These are phyloP conservation scores for Oncopodura yosiiana DNA, from an alignment of 1,140 invertebrate species.

Conservation along the genomic window DNA sequence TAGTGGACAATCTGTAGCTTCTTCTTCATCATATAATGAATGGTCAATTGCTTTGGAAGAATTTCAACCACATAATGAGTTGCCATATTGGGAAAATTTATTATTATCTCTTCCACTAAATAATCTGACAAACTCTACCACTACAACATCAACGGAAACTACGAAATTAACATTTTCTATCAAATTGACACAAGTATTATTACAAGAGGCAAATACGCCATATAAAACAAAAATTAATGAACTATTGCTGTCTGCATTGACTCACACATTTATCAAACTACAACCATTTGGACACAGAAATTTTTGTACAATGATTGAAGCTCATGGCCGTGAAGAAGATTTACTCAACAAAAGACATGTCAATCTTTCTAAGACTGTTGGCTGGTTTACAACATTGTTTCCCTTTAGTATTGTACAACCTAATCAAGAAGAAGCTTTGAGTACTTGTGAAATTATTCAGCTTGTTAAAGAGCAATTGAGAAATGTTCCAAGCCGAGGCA, in stretches of 20 bases:
- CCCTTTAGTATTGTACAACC: constrained; percentile 10
- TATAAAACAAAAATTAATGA: constrained; percentile 13
- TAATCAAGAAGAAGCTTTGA: not conserved
- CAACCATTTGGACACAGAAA: not conserved
- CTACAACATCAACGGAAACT: no score
- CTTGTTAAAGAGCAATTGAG: not conserved
- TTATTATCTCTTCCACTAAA: no score
- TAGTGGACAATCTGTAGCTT: no score
- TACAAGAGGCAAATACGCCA: no score
- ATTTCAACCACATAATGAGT: no score
- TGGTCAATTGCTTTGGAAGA: no score
- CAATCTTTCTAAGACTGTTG: constrained; percentile 11
- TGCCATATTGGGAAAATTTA: no score
- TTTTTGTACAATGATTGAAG: constrained; percentile 10
- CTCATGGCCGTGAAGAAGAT: constrained; percentile 15
- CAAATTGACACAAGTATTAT: no score
- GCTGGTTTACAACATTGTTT: constrained; percentile 21
- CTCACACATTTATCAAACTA: no score
- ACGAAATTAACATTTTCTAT: no score
- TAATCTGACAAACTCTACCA: no score
- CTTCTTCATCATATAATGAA: no score
- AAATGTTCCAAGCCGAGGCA: constrained; percentile 2
- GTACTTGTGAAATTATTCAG: not conserved
- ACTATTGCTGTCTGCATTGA: not conserved
- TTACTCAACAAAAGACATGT: not conserved